phyloP scores from a whole-genome alignment of 1,140 invertebrate species.

The Trachelipus rathkii region DNA sequence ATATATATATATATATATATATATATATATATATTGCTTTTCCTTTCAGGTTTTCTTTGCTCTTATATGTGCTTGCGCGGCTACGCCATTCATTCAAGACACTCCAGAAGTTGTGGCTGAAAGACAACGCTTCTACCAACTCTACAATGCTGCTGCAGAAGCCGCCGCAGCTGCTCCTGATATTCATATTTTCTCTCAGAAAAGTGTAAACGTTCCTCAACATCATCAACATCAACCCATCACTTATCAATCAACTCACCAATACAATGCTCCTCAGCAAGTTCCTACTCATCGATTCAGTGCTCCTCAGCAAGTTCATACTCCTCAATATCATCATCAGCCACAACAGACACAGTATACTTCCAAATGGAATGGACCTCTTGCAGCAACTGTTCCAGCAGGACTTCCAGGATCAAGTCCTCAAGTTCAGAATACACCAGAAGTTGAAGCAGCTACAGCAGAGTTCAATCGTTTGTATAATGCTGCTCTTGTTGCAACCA shows the following conservation, averaged over 20 bases:
- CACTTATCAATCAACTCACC: slow-evolving; percentile 12
- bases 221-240: neutral
- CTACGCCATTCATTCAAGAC: slow-evolving; percentile 22
- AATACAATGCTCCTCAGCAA: neutral
- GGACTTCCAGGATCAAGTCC: slow-evolving; percentile 30
- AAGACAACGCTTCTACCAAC: slow-evolving; percentile 23
- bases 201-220: neutral
- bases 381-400: slow-evolving; percentile 33
- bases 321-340: slow-evolving; percentile 2
- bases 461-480: slow-evolving; percentile 31
- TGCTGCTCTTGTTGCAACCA: slow-evolving; percentile 26
- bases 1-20: neutral
- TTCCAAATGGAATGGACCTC: slow-evolving; percentile 33
- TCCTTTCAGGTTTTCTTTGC: slow-evolving; percentile 23
- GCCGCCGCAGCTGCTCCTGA: slow-evolving; percentile 29
- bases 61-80: slow-evolving; percentile 17
- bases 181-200: neutral
- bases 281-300: neutral
- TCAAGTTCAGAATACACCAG: slow-evolving; percentile 31
- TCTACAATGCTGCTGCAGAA: slow-evolving; percentile 19
- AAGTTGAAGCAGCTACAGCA: slow-evolving; percentile 29
- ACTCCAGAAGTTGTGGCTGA: slow-evolving; percentile 27
- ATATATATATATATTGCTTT: neutral
- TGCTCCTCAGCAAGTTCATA: neutral
- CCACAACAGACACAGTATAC: neutral